phyloP scores from a whole-genome alignment of 2,113 vertebrate genomes.

The Coturnix japonica region DNA sequence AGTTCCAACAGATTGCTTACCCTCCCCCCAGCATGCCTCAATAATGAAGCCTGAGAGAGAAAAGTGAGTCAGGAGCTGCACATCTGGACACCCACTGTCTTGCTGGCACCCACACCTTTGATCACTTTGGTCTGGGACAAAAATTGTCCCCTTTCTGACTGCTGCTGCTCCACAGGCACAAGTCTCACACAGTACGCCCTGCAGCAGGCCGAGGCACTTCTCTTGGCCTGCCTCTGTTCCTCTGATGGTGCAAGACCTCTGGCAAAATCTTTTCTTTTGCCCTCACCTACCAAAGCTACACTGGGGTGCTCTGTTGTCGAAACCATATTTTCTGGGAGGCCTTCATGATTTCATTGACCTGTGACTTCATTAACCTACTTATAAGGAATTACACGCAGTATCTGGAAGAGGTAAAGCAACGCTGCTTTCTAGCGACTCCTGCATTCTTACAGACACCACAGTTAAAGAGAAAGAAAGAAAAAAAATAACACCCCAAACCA shows the following conservation, averaged over 20 bases:
- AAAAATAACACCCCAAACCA: not conserved
- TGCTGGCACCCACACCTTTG: not conserved
- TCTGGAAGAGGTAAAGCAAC: not conserved
- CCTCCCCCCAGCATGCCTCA: not conserved
- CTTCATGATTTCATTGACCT: not conserved
- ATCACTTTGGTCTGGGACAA: not conserved
- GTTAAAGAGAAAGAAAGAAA: not conserved
- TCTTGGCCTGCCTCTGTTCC: not conserved
- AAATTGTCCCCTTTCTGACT: not conserved
- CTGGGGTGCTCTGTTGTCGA: not conserved
- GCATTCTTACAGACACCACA: not conserved
- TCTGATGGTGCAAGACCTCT: not conserved
- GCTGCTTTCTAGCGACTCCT: not conserved
- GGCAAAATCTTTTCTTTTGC: not conserved
- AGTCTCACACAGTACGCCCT: not conserved
- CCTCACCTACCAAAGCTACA: not conserved
- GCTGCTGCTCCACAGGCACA: not conserved
- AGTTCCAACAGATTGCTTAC: not conserved
- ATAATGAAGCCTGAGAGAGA: not conserved
- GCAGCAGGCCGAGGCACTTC: not conserved
- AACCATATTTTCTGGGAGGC: not conserved
- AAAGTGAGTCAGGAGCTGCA: not conserved
- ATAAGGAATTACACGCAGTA: not conserved
- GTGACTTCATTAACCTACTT: not conserved
- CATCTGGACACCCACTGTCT: not conserved